Evolutionary conservation across 2,888 invertebrate genomes (phyloP).

Genomic region (Limenitis camilla): DNA sequence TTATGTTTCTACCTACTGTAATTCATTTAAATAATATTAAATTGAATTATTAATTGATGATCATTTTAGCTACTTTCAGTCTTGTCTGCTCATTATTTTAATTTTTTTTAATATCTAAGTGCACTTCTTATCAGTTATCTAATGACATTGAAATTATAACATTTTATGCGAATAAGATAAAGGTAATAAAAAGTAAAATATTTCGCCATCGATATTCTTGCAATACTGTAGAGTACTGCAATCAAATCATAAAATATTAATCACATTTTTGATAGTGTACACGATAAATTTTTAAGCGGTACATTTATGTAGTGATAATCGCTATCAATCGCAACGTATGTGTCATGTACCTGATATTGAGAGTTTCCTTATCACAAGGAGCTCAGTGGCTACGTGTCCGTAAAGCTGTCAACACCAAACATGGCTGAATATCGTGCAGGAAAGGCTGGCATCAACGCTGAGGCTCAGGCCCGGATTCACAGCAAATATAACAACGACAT

Average conservation of each 20-base stretch:
- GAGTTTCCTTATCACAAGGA: slow-evolving; percentile 54
- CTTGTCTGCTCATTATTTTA: no score
- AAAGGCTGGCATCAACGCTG: slow-evolving; percentile 69
- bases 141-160: background rate
- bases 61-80: no score
- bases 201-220: slow-evolving; percentile 19
- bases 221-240: slow-evolving; percentile 19
- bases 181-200: background rate
- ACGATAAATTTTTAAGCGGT: slow-evolving; percentile 33
- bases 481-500: slow-evolving; percentile 97
- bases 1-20: no score
- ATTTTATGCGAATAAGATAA: background rate
- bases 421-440: slow-evolving; percentile 68
- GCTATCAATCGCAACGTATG: slow-evolving; percentile 46
- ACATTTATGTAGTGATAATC: slow-evolving; percentile 52
- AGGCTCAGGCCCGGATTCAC: slow-evolving; percentile 80
- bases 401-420: slow-evolving; percentile 52
- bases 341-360: slow-evolving; percentile 50
- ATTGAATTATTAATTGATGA: no score
- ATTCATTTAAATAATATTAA: no score
- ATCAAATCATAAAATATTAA: slow-evolving; percentile 41
- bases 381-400: slow-evolving; percentile 65
- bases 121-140: no score
- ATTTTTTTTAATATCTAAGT: no score
- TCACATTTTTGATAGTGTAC: slow-evolving; percentile 42